Evolutionary conservation across 2,797 vertebrate genomes (phyloP).

Genomic region (Petrocephalus sullivani): DNA sequence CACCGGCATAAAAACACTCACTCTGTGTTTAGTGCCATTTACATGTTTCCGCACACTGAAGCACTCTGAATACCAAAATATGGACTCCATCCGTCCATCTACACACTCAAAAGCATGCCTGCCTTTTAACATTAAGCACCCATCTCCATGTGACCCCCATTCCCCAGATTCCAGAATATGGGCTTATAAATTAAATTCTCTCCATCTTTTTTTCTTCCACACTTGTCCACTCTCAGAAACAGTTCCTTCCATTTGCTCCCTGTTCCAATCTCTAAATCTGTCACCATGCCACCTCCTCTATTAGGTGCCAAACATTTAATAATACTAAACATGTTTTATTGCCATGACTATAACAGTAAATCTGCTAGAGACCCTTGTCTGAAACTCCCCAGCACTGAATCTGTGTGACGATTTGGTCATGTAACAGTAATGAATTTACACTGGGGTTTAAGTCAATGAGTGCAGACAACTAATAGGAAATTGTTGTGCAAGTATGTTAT

Average conservation of each 20-base stretch:
- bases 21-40: background rate
- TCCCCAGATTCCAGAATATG: background rate
- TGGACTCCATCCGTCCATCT: constrained; percentile 27
- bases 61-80: constrained; percentile 18
- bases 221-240: background rate
- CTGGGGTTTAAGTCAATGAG: background rate
- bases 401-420: constrained; percentile 2
- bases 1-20: background rate
- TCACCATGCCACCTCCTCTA: background rate
- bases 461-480: background rate
- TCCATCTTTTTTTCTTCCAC: background rate
- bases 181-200: background rate
- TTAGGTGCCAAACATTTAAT: background rate
- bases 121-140: background rate
- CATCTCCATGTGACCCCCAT: background rate
- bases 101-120: constrained; percentile 16
- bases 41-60: background rate
- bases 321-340: background rate
- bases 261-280: background rate
- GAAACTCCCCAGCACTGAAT: background rate
- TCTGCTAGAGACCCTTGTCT: background rate
- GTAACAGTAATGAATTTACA: background rate
- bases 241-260: background rate
- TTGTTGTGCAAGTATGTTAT: background rate
- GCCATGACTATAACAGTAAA: background rate